These are phyloP conservation scores for Collichthys lucidus DNA, from an alignment of 2,113 vertebrate species.

Conservation along the genomic window DNA sequence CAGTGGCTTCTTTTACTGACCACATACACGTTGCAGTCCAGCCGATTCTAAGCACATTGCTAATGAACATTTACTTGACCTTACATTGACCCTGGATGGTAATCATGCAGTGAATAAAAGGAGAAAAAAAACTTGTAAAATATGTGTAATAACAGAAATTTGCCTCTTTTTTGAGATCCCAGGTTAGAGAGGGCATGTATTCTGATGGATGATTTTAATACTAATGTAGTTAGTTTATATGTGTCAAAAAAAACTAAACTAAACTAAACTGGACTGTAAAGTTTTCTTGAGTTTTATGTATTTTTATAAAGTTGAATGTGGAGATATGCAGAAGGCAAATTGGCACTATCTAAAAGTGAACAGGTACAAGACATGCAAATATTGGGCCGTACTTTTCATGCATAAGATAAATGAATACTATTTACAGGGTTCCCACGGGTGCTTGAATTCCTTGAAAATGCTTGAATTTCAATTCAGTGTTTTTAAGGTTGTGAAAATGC, in stretches of 20 bases:
- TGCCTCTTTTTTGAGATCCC: neutral
- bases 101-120: neutral
- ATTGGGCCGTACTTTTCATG: neutral
- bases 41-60: neutral
- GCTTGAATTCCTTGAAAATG: too few relatives aligned
- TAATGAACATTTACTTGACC: neutral
- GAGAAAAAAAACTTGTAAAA: neutral
- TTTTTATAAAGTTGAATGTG: too few relatives aligned
- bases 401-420: neutral
- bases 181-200: neutral
- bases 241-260: too few relatives aligned
- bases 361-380: neutral
- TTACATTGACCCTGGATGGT: neutral
- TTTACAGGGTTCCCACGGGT: too few relatives aligned
- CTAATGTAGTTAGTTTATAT: neutral
- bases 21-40: neutral
- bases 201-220: neutral
- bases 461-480: too few relatives aligned
- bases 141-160: neutral
- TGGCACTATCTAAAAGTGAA: too few relatives aligned
- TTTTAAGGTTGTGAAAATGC: too few relatives aligned
- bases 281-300: too few relatives aligned
- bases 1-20: constrained; percentile 23
- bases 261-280: too few relatives aligned
- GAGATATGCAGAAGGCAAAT: too few relatives aligned